Conservation (phyloP, 2,888 invertebrate genomes). For the Meloe dianella region DNA sequence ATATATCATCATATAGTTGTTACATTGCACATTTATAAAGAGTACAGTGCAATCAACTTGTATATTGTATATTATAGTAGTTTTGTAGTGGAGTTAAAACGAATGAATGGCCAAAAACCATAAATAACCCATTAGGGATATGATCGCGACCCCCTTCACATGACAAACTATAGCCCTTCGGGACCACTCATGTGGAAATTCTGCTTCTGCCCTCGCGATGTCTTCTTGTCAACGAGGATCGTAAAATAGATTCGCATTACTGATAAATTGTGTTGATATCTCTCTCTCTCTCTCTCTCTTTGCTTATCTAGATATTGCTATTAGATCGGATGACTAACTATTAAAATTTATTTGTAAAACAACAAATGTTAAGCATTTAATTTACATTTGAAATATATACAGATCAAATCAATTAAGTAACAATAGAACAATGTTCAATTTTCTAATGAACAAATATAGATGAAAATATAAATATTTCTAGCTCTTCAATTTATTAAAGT, state of each 20-base stretch:
- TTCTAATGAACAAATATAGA: not conserved
- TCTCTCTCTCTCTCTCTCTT: no score
- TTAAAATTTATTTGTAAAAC: conserved; percentile 30
- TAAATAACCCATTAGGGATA: conserved; percentile 57
- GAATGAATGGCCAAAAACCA: conserved; percentile 47
- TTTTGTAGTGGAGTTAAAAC: conserved; percentile 20
- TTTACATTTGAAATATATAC: not conserved
- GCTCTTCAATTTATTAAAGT: conserved; percentile 36
- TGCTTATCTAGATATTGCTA: conserved; percentile 29
- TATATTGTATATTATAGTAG: conserved; percentile 25
- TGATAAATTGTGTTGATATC: conserved; percentile 37
- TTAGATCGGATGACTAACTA: conserved; percentile 32
- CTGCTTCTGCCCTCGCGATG: conserved; percentile 35
- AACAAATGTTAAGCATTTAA: not conserved
- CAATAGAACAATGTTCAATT: not conserved
- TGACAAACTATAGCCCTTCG: conserved; percentile 48
- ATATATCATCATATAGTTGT: conserved; percentile 28
- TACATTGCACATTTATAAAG: conserved; percentile 40
- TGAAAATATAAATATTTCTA: not conserved
- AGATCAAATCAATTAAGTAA: not conserved
- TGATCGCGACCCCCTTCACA: conserved; percentile 37
- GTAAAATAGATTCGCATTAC: conserved; percentile 39
- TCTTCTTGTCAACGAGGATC: conserved; percentile 39
- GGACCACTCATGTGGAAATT: conserved; percentile 49
- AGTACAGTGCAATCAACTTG: conserved; percentile 45